Evolutionary conservation across 92 coral and sea anemone genomes (phyloP).

Genomic region (Porites evermanni): DNA sequence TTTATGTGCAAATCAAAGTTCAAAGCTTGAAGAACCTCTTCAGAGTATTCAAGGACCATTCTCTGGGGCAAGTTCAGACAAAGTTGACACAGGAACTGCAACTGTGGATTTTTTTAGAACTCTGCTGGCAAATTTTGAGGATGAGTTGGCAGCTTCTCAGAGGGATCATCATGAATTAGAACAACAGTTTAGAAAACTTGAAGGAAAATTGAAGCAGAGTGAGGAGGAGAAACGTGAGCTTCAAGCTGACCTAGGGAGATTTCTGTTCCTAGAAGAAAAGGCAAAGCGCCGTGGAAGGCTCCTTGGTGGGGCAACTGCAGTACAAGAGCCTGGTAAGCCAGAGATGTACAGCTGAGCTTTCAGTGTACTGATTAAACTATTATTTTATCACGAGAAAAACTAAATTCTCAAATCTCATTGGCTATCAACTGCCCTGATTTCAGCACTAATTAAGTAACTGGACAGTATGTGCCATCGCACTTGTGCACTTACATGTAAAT

Average conservation of each 20-base stretch:
- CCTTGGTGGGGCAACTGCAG: constrained; percentile 4
- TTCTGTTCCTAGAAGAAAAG: background rate
- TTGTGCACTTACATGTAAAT: too few relatives aligned
- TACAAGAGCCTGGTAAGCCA: constrained; percentile 10
- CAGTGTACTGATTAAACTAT: too few relatives aligned
- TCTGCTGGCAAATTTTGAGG: background rate
- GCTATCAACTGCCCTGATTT: too few relatives aligned
- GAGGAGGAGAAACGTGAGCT: constrained; percentile 13
- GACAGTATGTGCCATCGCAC: too few relatives aligned
- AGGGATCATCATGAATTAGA: background rate
- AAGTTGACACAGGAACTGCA: background rate
- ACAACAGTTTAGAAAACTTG: background rate
- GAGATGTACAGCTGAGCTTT: background rate
- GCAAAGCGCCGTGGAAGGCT: background rate
- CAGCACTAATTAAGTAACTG: too few relatives aligned
- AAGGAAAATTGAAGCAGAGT: background rate
- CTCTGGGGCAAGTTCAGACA: background rate
- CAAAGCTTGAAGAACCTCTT: background rate
- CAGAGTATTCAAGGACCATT: background rate
- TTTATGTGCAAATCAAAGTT: background rate
- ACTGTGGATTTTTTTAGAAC: background rate
- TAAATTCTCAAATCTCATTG: too few relatives aligned
- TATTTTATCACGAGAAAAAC: too few relatives aligned
- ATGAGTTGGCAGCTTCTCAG: background rate
- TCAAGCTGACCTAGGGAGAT: background rate